These are phyloP conservation scores for Dermatemys mawii DNA, from an alignment of 2,113 vertebrate species.

Conservation along the genomic window DNA sequence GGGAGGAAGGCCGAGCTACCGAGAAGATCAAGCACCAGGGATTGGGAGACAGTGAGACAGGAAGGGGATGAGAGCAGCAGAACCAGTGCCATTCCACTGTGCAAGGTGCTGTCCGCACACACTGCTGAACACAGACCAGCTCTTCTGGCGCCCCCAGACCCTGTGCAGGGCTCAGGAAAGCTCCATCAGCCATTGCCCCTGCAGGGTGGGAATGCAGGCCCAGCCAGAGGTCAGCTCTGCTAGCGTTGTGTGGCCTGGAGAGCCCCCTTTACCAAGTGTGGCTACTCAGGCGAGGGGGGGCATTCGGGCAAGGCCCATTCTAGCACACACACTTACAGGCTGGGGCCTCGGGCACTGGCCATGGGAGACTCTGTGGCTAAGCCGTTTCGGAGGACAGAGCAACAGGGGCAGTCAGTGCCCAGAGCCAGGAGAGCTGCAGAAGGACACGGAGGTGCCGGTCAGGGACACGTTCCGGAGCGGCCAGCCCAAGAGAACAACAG, in stretches of 20 bases:
- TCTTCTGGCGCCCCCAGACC: too few relatives aligned
- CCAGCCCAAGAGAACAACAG: neutral
- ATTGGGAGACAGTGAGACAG: neutral
- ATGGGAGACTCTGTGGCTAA: neutral
- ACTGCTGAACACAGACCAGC: neutral
- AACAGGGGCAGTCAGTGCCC: neutral
- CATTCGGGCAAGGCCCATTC: neutral
- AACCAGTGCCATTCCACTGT: neutral
- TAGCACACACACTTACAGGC: neutral
- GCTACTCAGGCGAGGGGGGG: neutral
- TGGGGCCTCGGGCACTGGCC: neutral
- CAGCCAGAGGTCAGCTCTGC: neutral
- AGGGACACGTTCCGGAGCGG: neutral
- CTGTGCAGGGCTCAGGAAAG: neutral
- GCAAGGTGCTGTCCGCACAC: neutral
- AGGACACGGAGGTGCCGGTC: neutral
- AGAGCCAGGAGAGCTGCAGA: neutral
- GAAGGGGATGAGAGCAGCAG: neutral
- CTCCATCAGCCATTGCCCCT: neutral
- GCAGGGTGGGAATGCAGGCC: neutral
- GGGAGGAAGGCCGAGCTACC: neutral
- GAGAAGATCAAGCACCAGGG: neutral
- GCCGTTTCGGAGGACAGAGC: neutral
- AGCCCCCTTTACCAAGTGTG: neutral
- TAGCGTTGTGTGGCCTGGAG: accelerated